Evolutionary conservation across 2,113 vertebrate genomes (phyloP).

Genomic region (Brachyhypopomus occidentalis): DNA sequence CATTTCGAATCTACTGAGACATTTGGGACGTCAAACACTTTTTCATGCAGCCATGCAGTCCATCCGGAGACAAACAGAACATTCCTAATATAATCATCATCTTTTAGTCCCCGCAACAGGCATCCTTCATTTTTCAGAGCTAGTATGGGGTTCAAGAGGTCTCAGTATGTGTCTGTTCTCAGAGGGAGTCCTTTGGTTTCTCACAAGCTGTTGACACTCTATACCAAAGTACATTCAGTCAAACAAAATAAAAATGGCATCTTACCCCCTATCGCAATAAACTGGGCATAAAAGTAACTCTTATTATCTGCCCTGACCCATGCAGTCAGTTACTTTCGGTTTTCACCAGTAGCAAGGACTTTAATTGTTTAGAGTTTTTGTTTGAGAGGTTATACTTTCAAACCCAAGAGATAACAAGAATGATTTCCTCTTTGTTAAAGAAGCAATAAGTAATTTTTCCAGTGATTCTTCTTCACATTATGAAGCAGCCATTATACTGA

Average conservation of each 20-base stretch:
- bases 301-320: slow-evolving; percentile 69
- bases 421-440: slow-evolving; percentile 21
- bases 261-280: slow-evolving; percentile 17
- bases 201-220: neutral
- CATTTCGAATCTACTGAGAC: neutral
- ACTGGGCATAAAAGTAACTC: slow-evolving; percentile 76
- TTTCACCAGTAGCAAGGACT: slow-evolving; percentile 45
- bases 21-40: neutral
- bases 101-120: slow-evolving; percentile 4
- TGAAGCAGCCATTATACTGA: no score
- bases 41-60: neutral
- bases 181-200: neutral
- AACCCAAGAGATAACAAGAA: slow-evolving; percentile 28
- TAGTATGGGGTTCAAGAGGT: neutral
- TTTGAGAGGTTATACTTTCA: slow-evolving; percentile 52
- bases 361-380: slow-evolving; percentile 38
- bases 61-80: neutral
- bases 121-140: slow-evolving; percentile 17
- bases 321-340: slow-evolving; percentile 17
- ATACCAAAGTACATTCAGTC: slow-evolving; percentile 14
- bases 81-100: slow-evolving; percentile 18
- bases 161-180: neutral
- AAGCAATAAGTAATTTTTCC: no score
- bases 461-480: no score
- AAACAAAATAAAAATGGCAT: slow-evolving; percentile 23